Conservation (phyloP, 1,140 invertebrate species). For the Drosophila melanogaster region Release_6_plus_ISO1_MT NC_004354.4:20024501-20025000, state of each 20-base stretch:
- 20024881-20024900: slow-evolving; percentile 11
- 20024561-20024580: no score
- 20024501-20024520: neutral
- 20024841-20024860: slow-evolving; percentile 56
- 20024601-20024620: no score
- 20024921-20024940: slow-evolving; percentile 23
- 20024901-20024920: slow-evolving; percentile 37
- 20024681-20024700: neutral
- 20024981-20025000: neutral
- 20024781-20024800: neutral
- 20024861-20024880: slow-evolving; percentile 72
- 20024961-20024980: slow-evolving; percentile 9
- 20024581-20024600: no score
- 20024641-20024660: neutral
- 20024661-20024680: slow-evolving; percentile 6
- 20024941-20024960: slow-evolving; percentile 18
- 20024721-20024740: neutral
- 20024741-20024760: neutral
- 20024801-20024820: slow-evolving; percentile 51
- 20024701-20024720: slow-evolving; percentile 22
- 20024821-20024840: slow-evolving; percentile 64
- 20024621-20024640: no score
- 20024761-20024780: neutral
- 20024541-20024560: no score
- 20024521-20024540: no score